A percentile compares a stretch with the other conserved stretches of the same genome.
phyloP scores from a whole-genome alignment of 2,888 invertebrate genomes.

The Pilophorus perplexus region DNA sequence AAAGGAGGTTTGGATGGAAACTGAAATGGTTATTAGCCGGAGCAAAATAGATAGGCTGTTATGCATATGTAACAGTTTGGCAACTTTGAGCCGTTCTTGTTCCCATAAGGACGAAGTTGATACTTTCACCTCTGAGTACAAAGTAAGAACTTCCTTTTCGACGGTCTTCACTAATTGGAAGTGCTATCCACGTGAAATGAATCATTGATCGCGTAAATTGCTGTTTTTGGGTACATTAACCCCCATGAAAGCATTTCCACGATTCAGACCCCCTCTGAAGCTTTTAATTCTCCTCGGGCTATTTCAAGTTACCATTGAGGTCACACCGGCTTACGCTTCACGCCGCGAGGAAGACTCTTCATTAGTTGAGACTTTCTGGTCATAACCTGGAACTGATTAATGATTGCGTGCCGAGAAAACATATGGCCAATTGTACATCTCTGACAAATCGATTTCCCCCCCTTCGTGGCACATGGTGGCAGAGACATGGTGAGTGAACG shows the following conservation, averaged over 20 bases:
- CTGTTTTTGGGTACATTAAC: too few species aligned
- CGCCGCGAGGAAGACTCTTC: slow-evolving; percentile 2
- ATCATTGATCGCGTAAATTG: too few species aligned
- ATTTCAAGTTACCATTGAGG: slow-evolving; percentile 8
- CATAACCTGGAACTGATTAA: slow-evolving; percentile 36
- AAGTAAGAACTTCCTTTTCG: too few species aligned
- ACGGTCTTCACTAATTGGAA: too few species aligned
- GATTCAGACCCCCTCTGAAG: too few species aligned
- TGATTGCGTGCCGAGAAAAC: slow-evolving; percentile 31
- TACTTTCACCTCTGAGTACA: too few species aligned
- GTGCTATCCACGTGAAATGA: too few species aligned
- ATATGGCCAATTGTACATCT: slow-evolving; percentile 20
- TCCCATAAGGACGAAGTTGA: too few species aligned
- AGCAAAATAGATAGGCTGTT: background rate
- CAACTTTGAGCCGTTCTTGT: too few species aligned
- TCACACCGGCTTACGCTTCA: slow-evolving; percentile 9
- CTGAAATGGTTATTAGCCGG: background rate
- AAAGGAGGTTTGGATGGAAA: background rate
- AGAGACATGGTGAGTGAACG: too few species aligned
- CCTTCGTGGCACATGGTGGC: too few species aligned
- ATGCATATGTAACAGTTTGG: slow-evolving; percentile 19
- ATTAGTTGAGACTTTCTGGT: slow-evolving; percentile 16
- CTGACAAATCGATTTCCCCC: slow-evolving; percentile 31
- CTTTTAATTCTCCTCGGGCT: background rate
- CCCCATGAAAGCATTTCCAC: too few species aligned